A percentile compares a stretch with the other conserved stretches of the same genome.
Evolutionary conservation across 1,140 invertebrate species (phyloP).

Genomic region (Drosophila miranda): DNA sequence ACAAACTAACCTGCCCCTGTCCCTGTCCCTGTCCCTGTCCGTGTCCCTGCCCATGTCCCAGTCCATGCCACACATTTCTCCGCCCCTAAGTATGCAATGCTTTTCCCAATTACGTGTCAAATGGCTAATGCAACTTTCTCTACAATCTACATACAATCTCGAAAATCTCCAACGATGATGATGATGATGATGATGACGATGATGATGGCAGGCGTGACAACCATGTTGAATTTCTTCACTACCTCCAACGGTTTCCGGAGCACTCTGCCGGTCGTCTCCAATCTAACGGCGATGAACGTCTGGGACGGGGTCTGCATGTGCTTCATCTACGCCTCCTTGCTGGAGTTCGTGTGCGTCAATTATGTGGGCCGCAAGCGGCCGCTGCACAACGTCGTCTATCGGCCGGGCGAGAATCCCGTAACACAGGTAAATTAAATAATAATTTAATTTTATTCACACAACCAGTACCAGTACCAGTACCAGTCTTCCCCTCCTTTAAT

Average conservation of each 20-base stretch:
- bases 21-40: not conserved
- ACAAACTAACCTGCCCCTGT: slow-evolving; percentile 5
- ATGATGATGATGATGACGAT: not conserved
- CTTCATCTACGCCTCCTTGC: slow-evolving; percentile 96
- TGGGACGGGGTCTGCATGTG: slow-evolving; percentile 98
- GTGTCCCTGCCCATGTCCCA: not conserved
- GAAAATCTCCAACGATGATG: slow-evolving; percentile 6
- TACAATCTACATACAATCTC: slow-evolving; percentile 17
- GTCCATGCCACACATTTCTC: not conserved
- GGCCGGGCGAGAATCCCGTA: slow-evolving; percentile 94
- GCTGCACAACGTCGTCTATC: slow-evolving; percentile 93
- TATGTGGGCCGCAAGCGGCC: slow-evolving; percentile 95
- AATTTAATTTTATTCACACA: slow-evolving; percentile 32
- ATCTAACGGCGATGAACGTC: slow-evolving; percentile 97
- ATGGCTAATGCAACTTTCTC: slow-evolving; percentile 54
- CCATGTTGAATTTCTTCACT: slow-evolving; percentile 99
- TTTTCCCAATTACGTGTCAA: slow-evolving; percentile 44
- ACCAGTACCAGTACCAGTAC: slow-evolving; percentile 5
- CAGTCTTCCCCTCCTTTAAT: slow-evolving; percentile 11
- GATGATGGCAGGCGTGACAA: slow-evolving; percentile 90
- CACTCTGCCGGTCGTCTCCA: slow-evolving; percentile 95
- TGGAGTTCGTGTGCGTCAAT: slow-evolving; percentile 97
- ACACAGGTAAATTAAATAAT: slow-evolving; percentile 88
- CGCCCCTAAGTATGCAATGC: slow-evolving; percentile 27
- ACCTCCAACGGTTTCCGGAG: slow-evolving; percentile 94